These are phyloP conservation scores for Dorcus hopei DNA, from an alignment of 2,888 invertebrate species.

Conservation along the genomic window DNA sequence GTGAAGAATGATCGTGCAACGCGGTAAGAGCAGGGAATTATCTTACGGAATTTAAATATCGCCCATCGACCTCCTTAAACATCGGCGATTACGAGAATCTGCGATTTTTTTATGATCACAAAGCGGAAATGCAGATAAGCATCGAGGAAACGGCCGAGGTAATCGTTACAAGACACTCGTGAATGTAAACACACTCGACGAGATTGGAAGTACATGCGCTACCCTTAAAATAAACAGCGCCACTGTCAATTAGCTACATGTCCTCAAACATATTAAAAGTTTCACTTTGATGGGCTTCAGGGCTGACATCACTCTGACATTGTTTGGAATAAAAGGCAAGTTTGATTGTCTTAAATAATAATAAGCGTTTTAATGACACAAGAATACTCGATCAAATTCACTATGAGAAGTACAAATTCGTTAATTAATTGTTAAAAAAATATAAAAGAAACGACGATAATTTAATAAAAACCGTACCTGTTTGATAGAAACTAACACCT, in stretches of 20 bases:
- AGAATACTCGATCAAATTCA: too few relatives aligned
- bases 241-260: conserved; percentile 45
- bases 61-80: neutral
- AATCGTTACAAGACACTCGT: conserved; percentile 41
- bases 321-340: too few relatives aligned
- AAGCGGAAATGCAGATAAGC: neutral
- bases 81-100: conserved; percentile 4
- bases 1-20: conserved; percentile 34
- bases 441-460: too few relatives aligned
- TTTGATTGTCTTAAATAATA: too few relatives aligned
- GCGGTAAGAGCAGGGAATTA: conserved; percentile 16
- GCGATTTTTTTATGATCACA: neutral
- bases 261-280: conserved; percentile 19
- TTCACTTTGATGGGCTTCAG: conserved; percentile 9
- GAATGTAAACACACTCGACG: conserved; percentile 47
- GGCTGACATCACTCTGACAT: neutral
- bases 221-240: conserved; percentile 47
- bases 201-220: conserved; percentile 47
- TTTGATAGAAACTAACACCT: too few relatives aligned
- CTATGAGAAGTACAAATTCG: too few relatives aligned
- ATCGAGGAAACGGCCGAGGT: conserved; percentile 25
- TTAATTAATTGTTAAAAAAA: too few relatives aligned
- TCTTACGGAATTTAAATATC: conserved; percentile 21
- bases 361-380: too few relatives aligned
- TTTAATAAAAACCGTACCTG: too few relatives aligned